Percentiles rank a stretch among this genome's conserved stretches.
phyloP scores from a whole-genome alignment of 2,888 invertebrate genomes.

The Polydrusus cervinus region DNA sequence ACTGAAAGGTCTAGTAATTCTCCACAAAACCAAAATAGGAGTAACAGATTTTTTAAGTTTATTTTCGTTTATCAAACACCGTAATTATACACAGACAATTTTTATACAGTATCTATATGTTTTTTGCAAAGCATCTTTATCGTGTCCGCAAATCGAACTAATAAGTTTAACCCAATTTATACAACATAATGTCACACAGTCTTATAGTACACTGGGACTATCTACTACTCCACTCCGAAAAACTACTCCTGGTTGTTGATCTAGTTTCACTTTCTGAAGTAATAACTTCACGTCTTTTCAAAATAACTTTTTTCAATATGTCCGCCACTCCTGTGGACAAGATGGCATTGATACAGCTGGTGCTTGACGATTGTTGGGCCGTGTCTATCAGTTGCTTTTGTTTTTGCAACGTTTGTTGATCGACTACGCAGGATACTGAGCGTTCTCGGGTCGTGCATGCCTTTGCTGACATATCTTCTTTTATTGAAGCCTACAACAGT shows the following conservation, averaged over 20 bases:
- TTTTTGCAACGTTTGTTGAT: slow-evolving; percentile 65
- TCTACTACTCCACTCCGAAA: slow-evolving; percentile 67
- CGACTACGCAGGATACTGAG: slow-evolving; percentile 65
- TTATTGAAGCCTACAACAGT: slow-evolving; percentile 64
- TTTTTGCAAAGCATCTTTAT: no score
- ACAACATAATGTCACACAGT: not conserved
- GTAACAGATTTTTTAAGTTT: no score
- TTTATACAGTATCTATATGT: no score
- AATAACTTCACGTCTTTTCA: slow-evolving; percentile 67
- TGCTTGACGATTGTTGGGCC: slow-evolving; percentile 65
- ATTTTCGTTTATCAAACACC: no score
- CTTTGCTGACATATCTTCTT: slow-evolving; percentile 60
- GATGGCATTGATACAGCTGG: slow-evolving; percentile 69
- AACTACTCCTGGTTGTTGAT: slow-evolving; percentile 64
- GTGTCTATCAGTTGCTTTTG: slow-evolving; percentile 63
- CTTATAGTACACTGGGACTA: slow-evolving; percentile 6
- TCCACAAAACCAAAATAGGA: no score
- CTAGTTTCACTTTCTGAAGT: slow-evolving; percentile 61
- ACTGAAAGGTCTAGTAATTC: no score
- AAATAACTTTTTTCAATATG: slow-evolving; percentile 69
- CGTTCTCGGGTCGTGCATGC: slow-evolving; percentile 63
- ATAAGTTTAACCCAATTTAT: not conserved
- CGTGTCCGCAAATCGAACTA: no score
- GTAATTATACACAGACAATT: no score
- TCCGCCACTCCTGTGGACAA: slow-evolving; percentile 69